Conservation (phyloP, 2,797 vertebrate genomes). For the Argya squamiceps region DNA sequence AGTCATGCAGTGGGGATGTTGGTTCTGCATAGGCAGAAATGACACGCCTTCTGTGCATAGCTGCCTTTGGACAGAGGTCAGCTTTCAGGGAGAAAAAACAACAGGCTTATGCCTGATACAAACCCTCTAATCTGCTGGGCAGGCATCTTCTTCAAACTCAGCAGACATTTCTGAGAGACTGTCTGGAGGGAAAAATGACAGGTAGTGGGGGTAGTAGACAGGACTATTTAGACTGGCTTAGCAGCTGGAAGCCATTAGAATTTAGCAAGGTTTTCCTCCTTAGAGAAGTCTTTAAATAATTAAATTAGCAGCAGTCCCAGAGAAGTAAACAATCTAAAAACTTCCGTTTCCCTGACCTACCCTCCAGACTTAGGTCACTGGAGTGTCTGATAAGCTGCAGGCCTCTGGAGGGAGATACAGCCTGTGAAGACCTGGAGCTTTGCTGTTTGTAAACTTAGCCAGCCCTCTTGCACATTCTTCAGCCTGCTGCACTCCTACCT, state of each 20-base stretch:
- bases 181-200: conserved; percentile 6
- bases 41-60: background rate
- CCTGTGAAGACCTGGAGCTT: background rate
- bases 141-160: conserved; percentile 5
- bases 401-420: background rate
- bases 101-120: background rate
- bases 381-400: background rate
- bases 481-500: background rate
- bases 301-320: conserved; percentile 29
- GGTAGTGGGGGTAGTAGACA: background rate
- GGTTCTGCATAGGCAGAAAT: background rate
- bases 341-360: background rate
- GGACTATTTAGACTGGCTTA: conserved; percentile 5
- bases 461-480: background rate
- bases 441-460: background rate
- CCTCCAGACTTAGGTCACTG: background rate
- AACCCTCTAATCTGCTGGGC: background rate
- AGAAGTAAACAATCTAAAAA: conserved; percentile 4
- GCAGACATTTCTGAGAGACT: background rate
- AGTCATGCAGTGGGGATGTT: background rate
- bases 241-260: conserved; percentile 43
- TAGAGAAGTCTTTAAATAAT: conserved; percentile 19
- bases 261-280: conserved; percentile 21
- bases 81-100: background rate
- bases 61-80: background rate